Evolutionary conservation across 2,888 invertebrate genomes (phyloP).

Genomic region (Noctua comes): DNA sequence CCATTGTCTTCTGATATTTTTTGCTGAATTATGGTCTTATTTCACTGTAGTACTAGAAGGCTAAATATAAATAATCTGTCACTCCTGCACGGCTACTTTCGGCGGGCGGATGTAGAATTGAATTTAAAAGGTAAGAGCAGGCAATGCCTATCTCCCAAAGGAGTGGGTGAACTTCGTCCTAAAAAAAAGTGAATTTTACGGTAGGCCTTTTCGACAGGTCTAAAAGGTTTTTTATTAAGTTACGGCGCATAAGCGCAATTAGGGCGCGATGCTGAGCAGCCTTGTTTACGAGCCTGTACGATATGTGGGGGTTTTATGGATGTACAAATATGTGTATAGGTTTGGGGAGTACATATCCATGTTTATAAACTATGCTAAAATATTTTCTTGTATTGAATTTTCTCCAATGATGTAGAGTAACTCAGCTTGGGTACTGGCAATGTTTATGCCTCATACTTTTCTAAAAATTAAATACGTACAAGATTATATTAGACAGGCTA

Average conservation of each 20-base stretch:
- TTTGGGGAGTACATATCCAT: not conserved
- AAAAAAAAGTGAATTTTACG: slow-evolving; percentile 58
- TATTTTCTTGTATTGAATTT: not conserved
- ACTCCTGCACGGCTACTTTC: slow-evolving; percentile 21
- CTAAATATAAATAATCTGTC: slow-evolving; percentile 25
- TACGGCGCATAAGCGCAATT: slow-evolving; percentile 48
- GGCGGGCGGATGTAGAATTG: slow-evolving; percentile 44
- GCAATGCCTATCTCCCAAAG: slow-evolving; percentile 23
- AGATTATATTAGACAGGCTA: not conserved
- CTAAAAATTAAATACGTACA: not conserved
- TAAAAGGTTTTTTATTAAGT: slow-evolving; percentile 68
- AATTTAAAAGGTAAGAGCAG: slow-evolving; percentile 47
- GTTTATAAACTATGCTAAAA: not conserved
- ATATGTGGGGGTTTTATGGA: slow-evolving; percentile 17
- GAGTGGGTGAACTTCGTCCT: slow-evolving; percentile 35
- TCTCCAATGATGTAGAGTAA: not conserved
- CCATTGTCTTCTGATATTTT: not conserved
- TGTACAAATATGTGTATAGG: slow-evolving; percentile 12
- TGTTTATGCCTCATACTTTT: not conserved
- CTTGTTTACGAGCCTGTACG: slow-evolving; percentile 20
- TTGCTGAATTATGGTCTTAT: not conserved
- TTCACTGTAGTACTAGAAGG: not conserved
- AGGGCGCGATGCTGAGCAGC: slow-evolving; percentile 23
- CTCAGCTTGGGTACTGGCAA: too few species aligned
- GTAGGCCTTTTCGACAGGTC: slow-evolving; percentile 45